Base-by-base conservation (phyloP, 1,140 invertebrate genomes). In the Heliothis virescens region DNA sequence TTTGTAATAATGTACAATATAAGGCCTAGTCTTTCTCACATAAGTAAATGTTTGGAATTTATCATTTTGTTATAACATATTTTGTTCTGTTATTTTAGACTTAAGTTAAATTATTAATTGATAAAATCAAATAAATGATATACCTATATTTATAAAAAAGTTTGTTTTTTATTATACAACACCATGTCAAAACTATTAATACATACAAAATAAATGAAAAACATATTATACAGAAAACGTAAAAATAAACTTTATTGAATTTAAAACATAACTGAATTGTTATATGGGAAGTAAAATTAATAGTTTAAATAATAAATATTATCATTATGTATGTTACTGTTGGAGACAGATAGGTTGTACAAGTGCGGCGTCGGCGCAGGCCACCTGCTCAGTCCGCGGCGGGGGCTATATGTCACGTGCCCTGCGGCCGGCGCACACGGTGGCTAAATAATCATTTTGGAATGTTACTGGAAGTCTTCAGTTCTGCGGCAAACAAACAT, bases 171-270 rank as follows among this genome's bases (percentile, higher is more conserved):
- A 53, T 72, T 72, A 34, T 74, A 60, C 29, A 74, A 59, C 50
- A 65, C 34, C 29, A 65, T 65, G 41, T 73, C 63, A 80, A 72
- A 72, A 62, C 63, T 75, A 50, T 18, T 47, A 57, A 65, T 57
- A 78, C 53, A 73, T 79, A 85, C 77, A 83, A 79, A 83, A 82
- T 79, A 82, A 83, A 85, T 82, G 77, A 84, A 87, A 88, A 90
- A 86, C 73, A 84, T 82, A 85, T 72, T 84, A 85, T 89, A 88
- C 84, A 88, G 81, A 88, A 90, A 92, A 91, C 90, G 83, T 92
- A 90, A 89, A 91, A 91, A 91, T 92, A 92, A 91, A 91, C 85
- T 91, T 92, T 91, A 91, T 92, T 92, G 80, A 86, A 88, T 85
- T 85, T 82, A 86, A 88, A 90, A 92, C 86, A 91, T 85, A 89